Conservation (phyloP, 2,888 invertebrate genomes). For the Ferrisia virgata region DNA sequence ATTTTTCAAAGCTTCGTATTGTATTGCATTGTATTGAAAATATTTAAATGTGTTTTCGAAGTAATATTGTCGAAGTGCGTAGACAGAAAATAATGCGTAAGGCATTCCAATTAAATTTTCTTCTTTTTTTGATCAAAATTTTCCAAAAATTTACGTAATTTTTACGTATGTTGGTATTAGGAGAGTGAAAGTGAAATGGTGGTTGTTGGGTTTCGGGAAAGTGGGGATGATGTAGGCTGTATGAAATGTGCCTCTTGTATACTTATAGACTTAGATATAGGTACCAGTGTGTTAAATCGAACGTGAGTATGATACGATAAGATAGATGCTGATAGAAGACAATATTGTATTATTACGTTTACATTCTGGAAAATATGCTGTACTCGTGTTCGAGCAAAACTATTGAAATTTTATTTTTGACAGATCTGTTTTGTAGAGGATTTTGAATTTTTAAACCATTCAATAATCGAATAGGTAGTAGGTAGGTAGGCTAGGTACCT, state of each 20-base stretch:
- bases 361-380: too few species aligned
- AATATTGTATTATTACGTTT: too few species aligned
- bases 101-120: background rate
- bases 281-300: background rate
- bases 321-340: too few species aligned
- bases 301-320: too few species aligned
- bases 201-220: background rate
- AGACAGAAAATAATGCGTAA: background rate
- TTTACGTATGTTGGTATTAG: background rate
- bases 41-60: background rate
- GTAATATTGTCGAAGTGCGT: background rate
- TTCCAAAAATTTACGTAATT: constrained; percentile 13
- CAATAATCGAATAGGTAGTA: too few species aligned
- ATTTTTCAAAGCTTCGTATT: background rate
- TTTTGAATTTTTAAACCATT: too few species aligned
- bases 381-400: too few species aligned
- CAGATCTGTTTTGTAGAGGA: too few species aligned
- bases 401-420: too few species aligned
- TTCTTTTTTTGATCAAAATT: background rate
- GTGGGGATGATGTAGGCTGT: background rate
- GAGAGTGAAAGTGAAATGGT: constrained; percentile 23
- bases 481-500: too few species aligned
- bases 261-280: background rate
- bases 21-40: background rate
- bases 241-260: too few species aligned